phyloP scores from a whole-genome alignment of 1,140 invertebrate genomes.

The Liolophura sinensis region DNA sequence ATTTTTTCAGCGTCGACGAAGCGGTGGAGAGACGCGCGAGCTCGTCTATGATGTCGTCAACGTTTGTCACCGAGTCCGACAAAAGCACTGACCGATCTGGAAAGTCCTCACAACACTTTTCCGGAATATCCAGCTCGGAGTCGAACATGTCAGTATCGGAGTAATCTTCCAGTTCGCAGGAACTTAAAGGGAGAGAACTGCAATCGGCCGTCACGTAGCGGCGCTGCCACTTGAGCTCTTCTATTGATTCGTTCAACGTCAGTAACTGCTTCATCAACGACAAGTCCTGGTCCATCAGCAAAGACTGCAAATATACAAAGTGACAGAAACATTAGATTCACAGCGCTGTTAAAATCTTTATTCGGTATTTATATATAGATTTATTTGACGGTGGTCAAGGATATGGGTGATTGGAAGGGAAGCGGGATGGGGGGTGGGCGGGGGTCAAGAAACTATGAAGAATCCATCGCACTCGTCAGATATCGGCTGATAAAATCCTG shows the following conservation, averaged over 20 bases:
- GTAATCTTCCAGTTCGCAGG: constrained; percentile 13
- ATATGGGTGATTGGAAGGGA: too few relatives aligned
- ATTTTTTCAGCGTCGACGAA: background rate
- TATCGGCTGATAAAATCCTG: too few relatives aligned
- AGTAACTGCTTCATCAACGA: constrained; percentile 44
- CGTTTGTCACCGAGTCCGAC: too few relatives aligned
- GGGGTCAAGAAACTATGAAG: too few relatives aligned
- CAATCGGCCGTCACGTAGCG: constrained; percentile 17
- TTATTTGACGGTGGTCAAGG: too few relatives aligned
- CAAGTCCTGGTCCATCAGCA: constrained; percentile 44
- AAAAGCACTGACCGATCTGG: too few relatives aligned
- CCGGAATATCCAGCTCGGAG: constrained; percentile 7
- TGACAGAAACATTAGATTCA: background rate
- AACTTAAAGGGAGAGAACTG: constrained; percentile 19
- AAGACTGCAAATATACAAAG: constrained; percentile 27
- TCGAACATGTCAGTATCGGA: constrained; percentile 21
- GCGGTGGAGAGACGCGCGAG: background rate
- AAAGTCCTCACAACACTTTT: background rate
- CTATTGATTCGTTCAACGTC: constrained; percentile 42
- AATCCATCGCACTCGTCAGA: too few relatives aligned
- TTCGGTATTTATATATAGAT: too few relatives aligned
- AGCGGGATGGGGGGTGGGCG: too few relatives aligned
- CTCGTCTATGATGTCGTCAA: too few relatives aligned
- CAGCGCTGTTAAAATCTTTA: too few relatives aligned
- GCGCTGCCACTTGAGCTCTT: constrained; percentile 42